Evolutionary conservation across 2,888 invertebrate genomes (phyloP).

Genomic region (Penaeus monodon): DNA sequence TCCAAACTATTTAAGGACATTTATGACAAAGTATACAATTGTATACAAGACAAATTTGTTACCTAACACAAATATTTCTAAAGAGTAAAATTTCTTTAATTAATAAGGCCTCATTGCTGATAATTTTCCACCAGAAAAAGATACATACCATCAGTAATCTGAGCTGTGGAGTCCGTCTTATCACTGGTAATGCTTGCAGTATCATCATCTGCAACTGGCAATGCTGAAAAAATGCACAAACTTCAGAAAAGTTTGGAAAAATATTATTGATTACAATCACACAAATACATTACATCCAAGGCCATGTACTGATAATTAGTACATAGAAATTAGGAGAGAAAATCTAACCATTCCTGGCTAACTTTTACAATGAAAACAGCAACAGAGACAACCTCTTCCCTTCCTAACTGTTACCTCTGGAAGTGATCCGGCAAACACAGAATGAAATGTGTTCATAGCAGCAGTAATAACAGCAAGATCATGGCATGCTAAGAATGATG

Average conservation of each 20-base stretch:
- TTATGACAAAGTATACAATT: too few species aligned
- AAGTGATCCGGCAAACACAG: constrained; percentile 50
- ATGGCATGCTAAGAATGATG: constrained; percentile 51
- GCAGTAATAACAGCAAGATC: constrained; percentile 50
- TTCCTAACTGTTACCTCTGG: constrained; percentile 50
- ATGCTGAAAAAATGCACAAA: constrained; percentile 1
- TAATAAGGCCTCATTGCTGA: background rate
- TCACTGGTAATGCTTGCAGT: constrained; percentile 48
- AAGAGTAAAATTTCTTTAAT: too few species aligned
- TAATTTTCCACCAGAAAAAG: background rate
- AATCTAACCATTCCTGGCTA: too few species aligned
- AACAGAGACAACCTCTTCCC: background rate
- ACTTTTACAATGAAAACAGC: too few species aligned
- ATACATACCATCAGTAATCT: constrained; percentile 41
- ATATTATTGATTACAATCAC: too few species aligned
- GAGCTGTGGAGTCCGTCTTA: constrained; percentile 49
- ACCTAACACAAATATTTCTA: too few species aligned
- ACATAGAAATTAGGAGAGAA: too few species aligned
- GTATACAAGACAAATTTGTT: too few species aligned
- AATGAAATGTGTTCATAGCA: constrained; percentile 56
- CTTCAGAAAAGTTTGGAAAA: background rate
- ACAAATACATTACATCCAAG: too few species aligned
- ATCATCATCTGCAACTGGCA: constrained; percentile 46
- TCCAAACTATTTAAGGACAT: too few species aligned
- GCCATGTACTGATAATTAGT: too few species aligned